These are phyloP conservation scores for Hymenopus coronatus DNA, from an alignment of 2,888 invertebrate genomes.

Conservation along the genomic window DNA sequence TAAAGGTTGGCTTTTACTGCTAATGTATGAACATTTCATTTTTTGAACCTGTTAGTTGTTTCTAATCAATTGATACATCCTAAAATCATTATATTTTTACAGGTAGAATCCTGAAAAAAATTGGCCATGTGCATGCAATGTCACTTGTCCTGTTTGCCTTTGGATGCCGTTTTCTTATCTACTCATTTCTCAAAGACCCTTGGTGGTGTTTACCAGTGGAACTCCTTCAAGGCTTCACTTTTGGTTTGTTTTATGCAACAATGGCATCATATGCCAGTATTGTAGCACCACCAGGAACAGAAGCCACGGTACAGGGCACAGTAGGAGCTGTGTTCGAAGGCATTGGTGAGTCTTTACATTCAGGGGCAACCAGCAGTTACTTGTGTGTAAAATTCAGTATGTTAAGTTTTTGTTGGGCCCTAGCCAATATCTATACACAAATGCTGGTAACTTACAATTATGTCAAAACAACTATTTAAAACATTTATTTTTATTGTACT, in stretches of 20 bases:
- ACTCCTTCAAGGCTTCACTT: slow-evolving; percentile 81
- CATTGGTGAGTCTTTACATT: slow-evolving; percentile 53
- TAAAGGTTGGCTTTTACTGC: no score
- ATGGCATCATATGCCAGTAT: slow-evolving; percentile 87
- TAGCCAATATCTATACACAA: no score
- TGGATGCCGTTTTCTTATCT: slow-evolving; percentile 76
- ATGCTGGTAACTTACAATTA: no score
- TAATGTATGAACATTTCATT: no score
- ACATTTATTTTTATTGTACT: no score
- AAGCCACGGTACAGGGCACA: slow-evolving; percentile 86
- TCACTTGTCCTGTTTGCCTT: slow-evolving; percentile 76
- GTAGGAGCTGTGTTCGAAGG: slow-evolving; percentile 88
- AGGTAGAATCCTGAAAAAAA: slow-evolving; percentile 70
- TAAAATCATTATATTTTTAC: slow-evolving; percentile 37
- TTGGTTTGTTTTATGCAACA: slow-evolving; percentile 83
- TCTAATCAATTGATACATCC: no score
- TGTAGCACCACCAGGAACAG: slow-evolving; percentile 78
- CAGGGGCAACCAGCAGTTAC: background rate
- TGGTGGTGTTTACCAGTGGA: slow-evolving; percentile 87
- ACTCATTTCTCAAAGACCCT: slow-evolving; percentile 74
- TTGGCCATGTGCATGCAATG: slow-evolving; percentile 83
- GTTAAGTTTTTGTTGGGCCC: no score
- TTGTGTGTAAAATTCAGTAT: no score
- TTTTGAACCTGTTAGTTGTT: no score
- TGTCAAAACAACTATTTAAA: no score